These are phyloP conservation scores for Nyctereutes procyonoides DNA, from an alignment of 2,113 vertebrate genomes.

Conservation along the genomic window DNA sequence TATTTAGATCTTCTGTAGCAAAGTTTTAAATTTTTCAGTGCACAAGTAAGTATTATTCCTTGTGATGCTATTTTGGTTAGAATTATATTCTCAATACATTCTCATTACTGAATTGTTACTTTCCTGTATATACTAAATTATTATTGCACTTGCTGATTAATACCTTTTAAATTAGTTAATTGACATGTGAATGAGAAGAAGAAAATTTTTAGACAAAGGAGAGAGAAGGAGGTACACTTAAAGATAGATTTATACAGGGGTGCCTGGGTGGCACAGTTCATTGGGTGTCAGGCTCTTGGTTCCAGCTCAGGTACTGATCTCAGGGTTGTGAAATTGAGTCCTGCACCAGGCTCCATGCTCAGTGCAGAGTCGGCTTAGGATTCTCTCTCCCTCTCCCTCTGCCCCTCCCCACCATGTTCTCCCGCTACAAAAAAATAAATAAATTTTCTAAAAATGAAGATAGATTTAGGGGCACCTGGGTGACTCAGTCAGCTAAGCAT, in stretches of 20 bases:
- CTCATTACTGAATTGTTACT: slow-evolving; percentile 17
- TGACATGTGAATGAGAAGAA: slow-evolving; percentile 45
- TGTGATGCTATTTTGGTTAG: slow-evolving; percentile 34
- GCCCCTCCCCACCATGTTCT: not conserved
- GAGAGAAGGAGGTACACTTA: not conserved
- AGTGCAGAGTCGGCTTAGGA: not conserved
- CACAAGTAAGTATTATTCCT: not conserved
- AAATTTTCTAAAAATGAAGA: not conserved
- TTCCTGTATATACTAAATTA: not conserved
- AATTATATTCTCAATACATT: not conserved
- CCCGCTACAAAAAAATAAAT: not conserved
- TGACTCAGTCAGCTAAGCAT: not conserved
- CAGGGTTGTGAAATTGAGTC: not conserved
- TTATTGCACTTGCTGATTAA: not conserved
- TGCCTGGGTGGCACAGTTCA: not conserved
- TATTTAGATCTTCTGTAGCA: slow-evolving; percentile 28
- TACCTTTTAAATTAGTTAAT: slow-evolving; percentile 37
- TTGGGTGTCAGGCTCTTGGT: not conserved
- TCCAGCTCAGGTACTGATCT: not conserved
- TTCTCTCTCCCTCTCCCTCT: not conserved
- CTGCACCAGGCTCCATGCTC: not conserved
- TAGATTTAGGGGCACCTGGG: not conserved
- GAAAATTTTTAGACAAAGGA: slow-evolving; percentile 19
- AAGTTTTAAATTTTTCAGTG: not conserved
- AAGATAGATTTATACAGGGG: not conserved